Base-by-base conservation (phyloP, 2,797 vertebrate species). In the Taeniopygia guttata region DNA sequence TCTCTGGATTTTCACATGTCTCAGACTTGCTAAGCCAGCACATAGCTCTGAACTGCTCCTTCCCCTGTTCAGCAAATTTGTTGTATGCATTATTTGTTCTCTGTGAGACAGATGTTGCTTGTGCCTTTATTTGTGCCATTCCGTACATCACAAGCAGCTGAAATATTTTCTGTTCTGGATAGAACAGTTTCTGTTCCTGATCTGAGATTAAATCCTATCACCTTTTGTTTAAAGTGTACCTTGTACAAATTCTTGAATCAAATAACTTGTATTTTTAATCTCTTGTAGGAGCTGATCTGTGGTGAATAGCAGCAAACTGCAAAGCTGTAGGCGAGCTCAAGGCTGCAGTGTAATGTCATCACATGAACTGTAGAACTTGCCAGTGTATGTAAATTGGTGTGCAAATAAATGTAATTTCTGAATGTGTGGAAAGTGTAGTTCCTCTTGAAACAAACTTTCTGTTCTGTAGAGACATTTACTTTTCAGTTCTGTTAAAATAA, bases 351-450 rank as follows among this genome's bases (percentile, higher is more conserved):
- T 16, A 56, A 66, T 55, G 64, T 42, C 13, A 10, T 34, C 63
- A 49, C 21, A 4, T 56, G 49, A 68, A 38, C 66, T 94, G 48
- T 84, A 68, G 46, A 32, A 42, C 69, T 75, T 93, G 48, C 36
- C 92, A 59, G 42, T 73, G 16, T 64, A 19, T 91, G 40, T 93
- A 90, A 91, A 87, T 66, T 77, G 74, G 36, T 18, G 25, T 93
- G 72, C 45, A 83, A 98, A 97, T 98, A 98, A 98, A 98, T 40
- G 21, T 62, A 43, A 69, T 52, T 49, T 45, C 55, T 92, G 84
- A 70, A 66, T n/a, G 66, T 69, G 25, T 91, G 82, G 38, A 38
- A 72, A 55, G 58, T 46, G 29, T 16, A 73, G 26, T 78, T 93
- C 38, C 32, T 90, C 40, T 77, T 63, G 49, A 75, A 92, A 55